A percentile compares a stretch with the other conserved stretches of the same genome.
These are phyloP conservation scores for Gyps fulvus DNA, from an alignment of 2,113 vertebrate genomes.

Conservation along the genomic window DNA sequence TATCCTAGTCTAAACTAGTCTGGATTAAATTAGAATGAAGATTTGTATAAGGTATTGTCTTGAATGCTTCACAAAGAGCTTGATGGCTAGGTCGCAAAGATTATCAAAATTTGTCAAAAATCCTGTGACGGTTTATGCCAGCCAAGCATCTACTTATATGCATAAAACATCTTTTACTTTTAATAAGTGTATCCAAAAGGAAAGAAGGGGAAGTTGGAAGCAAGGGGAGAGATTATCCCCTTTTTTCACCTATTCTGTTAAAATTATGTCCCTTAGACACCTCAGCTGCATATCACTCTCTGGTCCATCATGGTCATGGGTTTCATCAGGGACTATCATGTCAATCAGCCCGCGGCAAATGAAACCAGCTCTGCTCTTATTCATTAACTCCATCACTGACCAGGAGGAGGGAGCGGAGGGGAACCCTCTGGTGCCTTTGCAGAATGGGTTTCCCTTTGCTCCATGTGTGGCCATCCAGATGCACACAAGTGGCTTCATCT, in stretches of 20 bases:
- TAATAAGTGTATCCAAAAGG: background rate
- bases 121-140: background rate
- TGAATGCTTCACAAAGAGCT: background rate
- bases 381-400: background rate
- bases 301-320: background rate
- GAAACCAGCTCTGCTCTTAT: background rate
- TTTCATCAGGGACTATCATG: background rate
- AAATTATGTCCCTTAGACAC: background rate
- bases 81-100: background rate
- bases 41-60: background rate
- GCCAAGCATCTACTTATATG: background rate
- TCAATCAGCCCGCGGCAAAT: background rate
- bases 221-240: background rate
- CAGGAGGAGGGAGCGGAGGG: background rate
- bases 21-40: background rate
- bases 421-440: background rate
- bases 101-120: background rate
- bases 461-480: accelerated
- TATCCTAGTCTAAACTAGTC: background rate
- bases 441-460: background rate
- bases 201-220: background rate
- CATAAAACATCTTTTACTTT: background rate
- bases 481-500: background rate
- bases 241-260: background rate
- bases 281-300: background rate